Conservation (phyloP, 2,113 vertebrate species). For the Aldabrachelys gigantea region DNA sequence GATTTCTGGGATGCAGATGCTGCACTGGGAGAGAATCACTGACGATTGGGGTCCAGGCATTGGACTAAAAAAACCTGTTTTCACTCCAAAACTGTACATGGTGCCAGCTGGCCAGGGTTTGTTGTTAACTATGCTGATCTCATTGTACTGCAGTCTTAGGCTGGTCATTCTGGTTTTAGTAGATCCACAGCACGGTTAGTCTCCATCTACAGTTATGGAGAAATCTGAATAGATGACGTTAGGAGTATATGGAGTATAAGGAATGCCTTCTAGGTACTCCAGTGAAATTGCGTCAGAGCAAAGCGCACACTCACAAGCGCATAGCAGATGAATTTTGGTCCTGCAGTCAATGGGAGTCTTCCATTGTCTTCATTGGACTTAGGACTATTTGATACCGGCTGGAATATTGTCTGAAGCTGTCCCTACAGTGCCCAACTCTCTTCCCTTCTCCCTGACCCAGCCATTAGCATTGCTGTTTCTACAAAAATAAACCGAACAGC, state of each 20-base stretch:
- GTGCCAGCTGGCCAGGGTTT: background rate
- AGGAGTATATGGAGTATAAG: background rate
- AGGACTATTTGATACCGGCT: background rate
- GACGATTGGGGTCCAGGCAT: background rate
- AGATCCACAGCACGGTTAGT: background rate
- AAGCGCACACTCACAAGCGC: background rate
- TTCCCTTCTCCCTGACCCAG: background rate
- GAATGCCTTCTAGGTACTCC: background rate
- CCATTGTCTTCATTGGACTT: background rate
- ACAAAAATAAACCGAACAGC: background rate
- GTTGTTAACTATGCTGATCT: background rate
- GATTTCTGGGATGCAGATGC: background rate
- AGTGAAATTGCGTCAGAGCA: background rate
- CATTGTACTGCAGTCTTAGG: background rate
- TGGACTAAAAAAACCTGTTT: background rate
- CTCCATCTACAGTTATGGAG: background rate
- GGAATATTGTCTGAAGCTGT: rapidly evolving
- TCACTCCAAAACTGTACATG: background rate
- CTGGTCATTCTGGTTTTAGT: background rate
- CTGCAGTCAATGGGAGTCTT: background rate
- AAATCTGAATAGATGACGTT: background rate
- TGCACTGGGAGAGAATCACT: background rate
- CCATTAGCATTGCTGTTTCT: background rate
- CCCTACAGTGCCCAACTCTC: background rate
- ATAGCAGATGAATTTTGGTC: background rate